These are phyloP conservation scores for Gymnobelideus leadbeateri DNA, from an alignment of 2,113 vertebrate genomes.

Conservation along the genomic window DNA sequence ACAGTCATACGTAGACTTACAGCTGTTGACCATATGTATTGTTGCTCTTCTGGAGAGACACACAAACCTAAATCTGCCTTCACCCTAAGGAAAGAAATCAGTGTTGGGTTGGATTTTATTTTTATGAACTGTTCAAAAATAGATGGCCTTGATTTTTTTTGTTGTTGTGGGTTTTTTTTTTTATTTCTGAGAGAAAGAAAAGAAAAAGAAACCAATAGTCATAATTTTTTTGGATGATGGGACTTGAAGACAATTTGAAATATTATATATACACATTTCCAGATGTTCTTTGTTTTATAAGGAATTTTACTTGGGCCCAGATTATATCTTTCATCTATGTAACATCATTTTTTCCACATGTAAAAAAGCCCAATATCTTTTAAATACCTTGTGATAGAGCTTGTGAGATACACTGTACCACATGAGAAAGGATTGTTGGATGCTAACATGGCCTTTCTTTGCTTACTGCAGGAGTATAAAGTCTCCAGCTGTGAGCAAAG, in stretches of 20 bases:
- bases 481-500: conserved; percentile 99
- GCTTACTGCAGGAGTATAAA: conserved; percentile 92
- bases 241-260: conserved; percentile 75
- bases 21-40: conserved; percentile 69
- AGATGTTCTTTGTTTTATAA: conserved; percentile 72
- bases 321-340: conserved; percentile 65
- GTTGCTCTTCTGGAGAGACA: conserved; percentile 54
- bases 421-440: not conserved
- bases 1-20: conserved; percentile 7
- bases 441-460: conserved; percentile 59
- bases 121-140: conserved; percentile 70
- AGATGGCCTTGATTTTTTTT: conserved; percentile 15
- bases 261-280: conserved; percentile 63
- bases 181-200: conserved; percentile 24
- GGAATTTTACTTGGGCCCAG: conserved; percentile 47
- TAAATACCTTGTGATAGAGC: not conserved
- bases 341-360: conserved; percentile 8
- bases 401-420: accelerated
- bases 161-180: not conserved
- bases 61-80: conserved; percentile 43
- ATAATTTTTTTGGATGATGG: conserved; percentile 62
- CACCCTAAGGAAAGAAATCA: conserved; percentile 60
- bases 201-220: conserved; percentile 62
- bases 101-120: conserved; percentile 48
- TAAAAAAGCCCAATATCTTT: not conserved